Percentiles rank a stretch among this genome's conserved stretches.
These are phyloP conservation scores for Drosophila ochracea DNA, from an alignment of 2,888 invertebrate genomes.

Conservation along the genomic window DNA sequence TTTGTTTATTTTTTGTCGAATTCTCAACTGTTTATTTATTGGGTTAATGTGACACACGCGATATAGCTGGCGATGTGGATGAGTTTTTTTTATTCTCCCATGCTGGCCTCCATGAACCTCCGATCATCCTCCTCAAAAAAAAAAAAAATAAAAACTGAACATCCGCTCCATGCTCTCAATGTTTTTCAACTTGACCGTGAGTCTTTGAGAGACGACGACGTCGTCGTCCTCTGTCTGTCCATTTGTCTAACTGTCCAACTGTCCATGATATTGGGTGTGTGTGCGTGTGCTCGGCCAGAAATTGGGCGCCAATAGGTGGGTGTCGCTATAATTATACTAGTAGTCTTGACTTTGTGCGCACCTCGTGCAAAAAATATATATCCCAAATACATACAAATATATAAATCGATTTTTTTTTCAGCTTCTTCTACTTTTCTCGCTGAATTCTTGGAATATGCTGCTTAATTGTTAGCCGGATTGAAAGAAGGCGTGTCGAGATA, in stretches of 20 bases:
- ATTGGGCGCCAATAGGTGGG: slow-evolving; percentile 82
- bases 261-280: slow-evolving; percentile 62
- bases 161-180: slow-evolving; percentile 69
- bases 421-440: background rate
- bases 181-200: slow-evolving; percentile 81
- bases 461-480: slow-evolving; percentile 31
- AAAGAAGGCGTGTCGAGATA: slow-evolving; percentile 3
- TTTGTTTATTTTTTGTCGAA: slow-evolving; percentile 1
- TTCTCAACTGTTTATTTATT: slow-evolving; percentile 67
- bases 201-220: slow-evolving; percentile 29
- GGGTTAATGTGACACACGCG: slow-evolving; percentile 77
- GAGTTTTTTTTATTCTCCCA: background rate
- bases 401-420: background rate
- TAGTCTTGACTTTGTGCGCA: slow-evolving; percentile 80
- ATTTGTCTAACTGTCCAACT: background rate
- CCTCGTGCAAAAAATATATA: slow-evolving; percentile 75
- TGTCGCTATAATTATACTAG: slow-evolving; percentile 79
- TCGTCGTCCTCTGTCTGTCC: slow-evolving; percentile 45
- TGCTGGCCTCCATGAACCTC: slow-evolving; percentile 59
- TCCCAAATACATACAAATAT: slow-evolving; percentile 24
- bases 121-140: slow-evolving; percentile 4
- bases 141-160: slow-evolving; percentile 6
- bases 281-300: slow-evolving; percentile 51
- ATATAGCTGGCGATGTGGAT: slow-evolving; percentile 11
- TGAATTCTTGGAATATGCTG: slow-evolving; percentile 27